A percentile compares a stretch with the other conserved stretches of the same genome.
phyloP scores from a whole-genome alignment of 2,797 vertebrate genomes.

The Leucoraja ocellata region DNA sequence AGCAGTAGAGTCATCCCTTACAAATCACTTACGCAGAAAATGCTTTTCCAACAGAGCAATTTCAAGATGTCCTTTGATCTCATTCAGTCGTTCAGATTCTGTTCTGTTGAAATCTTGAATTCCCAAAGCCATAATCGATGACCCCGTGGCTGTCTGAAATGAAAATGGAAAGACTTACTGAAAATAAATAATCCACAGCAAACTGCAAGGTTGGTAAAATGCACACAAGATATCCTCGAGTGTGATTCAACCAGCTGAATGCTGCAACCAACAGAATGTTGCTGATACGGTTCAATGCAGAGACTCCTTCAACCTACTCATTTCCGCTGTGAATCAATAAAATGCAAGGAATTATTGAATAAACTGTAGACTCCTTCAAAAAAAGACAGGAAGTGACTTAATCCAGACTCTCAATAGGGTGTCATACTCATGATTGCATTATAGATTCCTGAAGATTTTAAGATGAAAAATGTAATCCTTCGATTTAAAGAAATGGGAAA shows the following conservation, averaged over 20 bases:
- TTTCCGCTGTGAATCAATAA: constrained; percentile 4
- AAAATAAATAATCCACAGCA: constrained; percentile 40
- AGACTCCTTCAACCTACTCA: background rate
- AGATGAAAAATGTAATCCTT: no score
- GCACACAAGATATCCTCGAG: background rate
- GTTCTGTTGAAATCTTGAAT: constrained; percentile 83
- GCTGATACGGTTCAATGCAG: background rate
- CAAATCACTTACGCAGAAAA: constrained; percentile 83
- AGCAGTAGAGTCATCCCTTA: background rate
- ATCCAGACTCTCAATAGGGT: background rate
- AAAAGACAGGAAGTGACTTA: background rate
- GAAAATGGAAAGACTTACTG: constrained; percentile 39
- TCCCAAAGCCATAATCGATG: constrained; percentile 77
- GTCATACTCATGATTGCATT: background rate
- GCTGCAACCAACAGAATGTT: background rate
- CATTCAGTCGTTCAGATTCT: constrained; percentile 84
- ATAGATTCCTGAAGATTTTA: no score
- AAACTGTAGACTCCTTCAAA: background rate
- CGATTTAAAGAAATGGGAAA: no score
- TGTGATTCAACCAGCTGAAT: background rate
- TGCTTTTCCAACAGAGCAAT: constrained; percentile 98
- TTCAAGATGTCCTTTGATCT: constrained; percentile 97
- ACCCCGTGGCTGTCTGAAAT: constrained; percentile 76
- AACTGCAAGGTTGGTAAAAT: background rate
- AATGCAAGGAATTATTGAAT: background rate